Base-by-base conservation (phyloP, 2,888 invertebrate genomes). In the Laspeyria flexula region DNA sequence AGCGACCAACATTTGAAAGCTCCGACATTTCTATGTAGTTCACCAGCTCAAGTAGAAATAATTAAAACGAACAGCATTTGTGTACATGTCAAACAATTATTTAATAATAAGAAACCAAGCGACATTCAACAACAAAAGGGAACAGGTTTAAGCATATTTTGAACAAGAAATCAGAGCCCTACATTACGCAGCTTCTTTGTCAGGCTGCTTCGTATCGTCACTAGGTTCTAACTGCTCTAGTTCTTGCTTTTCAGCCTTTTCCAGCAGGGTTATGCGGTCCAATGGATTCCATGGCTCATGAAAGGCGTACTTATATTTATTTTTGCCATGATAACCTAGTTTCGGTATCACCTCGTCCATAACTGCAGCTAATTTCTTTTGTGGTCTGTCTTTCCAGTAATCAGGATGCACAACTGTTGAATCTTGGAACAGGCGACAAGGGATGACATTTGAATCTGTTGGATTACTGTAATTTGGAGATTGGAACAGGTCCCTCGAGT, bases 201-300 rank as follows among this genome's bases (percentile, higher is more conserved):
- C 15, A 0, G 13, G 12, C 21, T 34, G 27, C 16, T 41, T 41
- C 0, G 11, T 18, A 9, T 39, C 39, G 5, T 13, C 39, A 25
- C 45, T 9, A 10, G 16, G 37, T 0, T 72, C 67, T 1, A 52
- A 21, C 3, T 59, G 54, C 1, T 55, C 71, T 1, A 67, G 56
- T 18, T 86, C 86, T 5, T 83, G 77, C 21, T 77, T 81, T 53
- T 88, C 90, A 0, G 90, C 90, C 45, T 84, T 68, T n/a, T 83
- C 79, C 15, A 91, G 64, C 29, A 91, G 60, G 0, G 79, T 47
- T 31, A 87, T 44, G 31, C 91, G 77, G 64, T 91, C 90, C 21
- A 90, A 53, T 0, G 91, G 91, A 33, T 77, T 85, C 90, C 91
- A 91, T 0, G 91, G 91, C 59, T 90, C 90, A 38, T 91, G 90